Evolutionary conservation across 1,140 invertebrate species (phyloP).

Genomic region (Papilio helenus): DNA sequence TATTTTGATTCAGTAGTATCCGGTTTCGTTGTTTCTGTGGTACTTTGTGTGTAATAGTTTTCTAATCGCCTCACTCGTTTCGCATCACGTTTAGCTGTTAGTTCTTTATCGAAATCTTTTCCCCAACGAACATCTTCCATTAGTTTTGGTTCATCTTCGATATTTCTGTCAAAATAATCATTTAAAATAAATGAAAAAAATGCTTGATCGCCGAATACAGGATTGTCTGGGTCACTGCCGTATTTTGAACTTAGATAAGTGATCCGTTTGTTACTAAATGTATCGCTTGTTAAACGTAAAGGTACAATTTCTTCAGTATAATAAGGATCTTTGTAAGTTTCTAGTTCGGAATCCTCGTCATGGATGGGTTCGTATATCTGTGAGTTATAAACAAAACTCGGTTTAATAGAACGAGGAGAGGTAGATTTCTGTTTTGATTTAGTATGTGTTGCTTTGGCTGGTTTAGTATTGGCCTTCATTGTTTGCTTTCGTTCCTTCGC

Average conservation of each 20-base stretch:
- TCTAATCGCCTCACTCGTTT: conserved; percentile 50
- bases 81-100: neutral
- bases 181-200: conserved; percentile 69
- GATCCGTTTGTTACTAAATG: neutral
- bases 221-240: conserved; percentile 52
- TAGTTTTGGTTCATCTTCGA: conserved; percentile 61
- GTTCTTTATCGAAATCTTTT: conserved; percentile 59
- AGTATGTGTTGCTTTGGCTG: neutral
- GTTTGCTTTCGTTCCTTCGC: neutral
- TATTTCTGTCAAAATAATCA: conserved; percentile 67
- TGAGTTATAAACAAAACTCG: neutral
- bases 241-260: conserved; percentile 36
- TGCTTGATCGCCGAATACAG: conserved; percentile 61
- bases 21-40: conserved; percentile 25
- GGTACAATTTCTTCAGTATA: conserved; percentile 22
- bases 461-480: neutral
- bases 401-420: neutral
- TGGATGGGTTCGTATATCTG: conserved; percentile 27
- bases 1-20: conserved; percentile 42
- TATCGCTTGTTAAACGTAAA: neutral
- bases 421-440: conserved; percentile 3
- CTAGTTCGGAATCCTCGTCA: conserved; percentile 1
- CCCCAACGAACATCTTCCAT: conserved; percentile 64
- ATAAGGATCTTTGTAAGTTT: neutral
- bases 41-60: conserved; percentile 29